Evolutionary conservation across 2,888 invertebrate genomes (phyloP).

Genomic region (Cheiracanthium punctorium): DNA sequence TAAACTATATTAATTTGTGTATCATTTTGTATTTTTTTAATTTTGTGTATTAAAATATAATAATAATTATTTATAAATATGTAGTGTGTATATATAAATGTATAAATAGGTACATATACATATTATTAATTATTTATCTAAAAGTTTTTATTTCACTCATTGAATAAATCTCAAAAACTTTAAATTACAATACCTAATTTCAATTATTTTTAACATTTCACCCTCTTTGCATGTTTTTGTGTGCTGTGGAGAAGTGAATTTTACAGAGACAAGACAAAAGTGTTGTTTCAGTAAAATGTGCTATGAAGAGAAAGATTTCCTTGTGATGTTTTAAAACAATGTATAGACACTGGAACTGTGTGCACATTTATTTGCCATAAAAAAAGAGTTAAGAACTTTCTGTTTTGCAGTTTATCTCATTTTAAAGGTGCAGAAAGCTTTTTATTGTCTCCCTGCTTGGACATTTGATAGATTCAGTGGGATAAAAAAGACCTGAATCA

Average conservation of each 20-base stretch:
- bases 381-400: conserved; percentile 19
- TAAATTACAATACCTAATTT: no score
- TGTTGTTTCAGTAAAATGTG: not conserved
- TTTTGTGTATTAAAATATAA: no score
- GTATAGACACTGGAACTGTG: conserved; percentile 15
- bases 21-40: no score
- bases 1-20: no score
- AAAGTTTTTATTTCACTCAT: no score
- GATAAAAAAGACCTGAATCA: not conserved
- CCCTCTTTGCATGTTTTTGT: conserved; percentile 5
- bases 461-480: not conserved
- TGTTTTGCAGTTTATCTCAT: not conserved
- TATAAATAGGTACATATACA: no score
- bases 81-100: no score
- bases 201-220: conserved; percentile 43
- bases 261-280: not conserved
- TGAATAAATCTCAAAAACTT: no score
- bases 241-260: not conserved
- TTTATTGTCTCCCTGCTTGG: conserved; percentile 3
- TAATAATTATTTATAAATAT: no score
- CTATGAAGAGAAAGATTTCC: not conserved
- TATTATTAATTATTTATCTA: no score
- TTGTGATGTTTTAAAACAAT: not conserved
- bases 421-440: not conserved
- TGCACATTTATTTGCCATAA: conserved; percentile 50